Evolutionary conservation across 2,888 invertebrate genomes (phyloP).

Genomic region (Trileptium ribeirensis): DNA sequence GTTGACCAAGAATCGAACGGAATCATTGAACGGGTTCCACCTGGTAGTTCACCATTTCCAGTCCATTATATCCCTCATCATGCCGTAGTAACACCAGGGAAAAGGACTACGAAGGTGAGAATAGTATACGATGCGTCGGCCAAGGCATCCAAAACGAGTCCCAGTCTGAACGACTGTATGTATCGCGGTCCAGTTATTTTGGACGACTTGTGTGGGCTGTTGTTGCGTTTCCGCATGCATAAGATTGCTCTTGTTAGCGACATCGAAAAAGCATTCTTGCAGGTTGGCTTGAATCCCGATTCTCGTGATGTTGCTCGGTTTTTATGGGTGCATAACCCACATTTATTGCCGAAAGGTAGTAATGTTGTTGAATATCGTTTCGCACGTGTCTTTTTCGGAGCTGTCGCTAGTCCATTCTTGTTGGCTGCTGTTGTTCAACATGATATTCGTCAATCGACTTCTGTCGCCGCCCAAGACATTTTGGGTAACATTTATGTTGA

Average conservation of each 20-base stretch:
- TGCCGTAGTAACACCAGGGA: constrained; percentile 28
- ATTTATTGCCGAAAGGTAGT: neutral
- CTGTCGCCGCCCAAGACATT: neutral
- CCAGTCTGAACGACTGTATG: constrained; percentile 30
- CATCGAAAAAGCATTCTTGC: constrained; percentile 10
- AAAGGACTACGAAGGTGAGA: constrained; percentile 35
- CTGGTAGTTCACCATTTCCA: neutral
- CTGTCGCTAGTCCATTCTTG: constrained; percentile 26
- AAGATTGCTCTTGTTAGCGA: constrained; percentile 23
- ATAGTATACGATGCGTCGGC: constrained; percentile 34
- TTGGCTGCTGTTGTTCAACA: neutral
- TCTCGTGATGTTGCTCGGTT: constrained; percentile 29
- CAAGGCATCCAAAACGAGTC: neutral
- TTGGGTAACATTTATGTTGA: constrained; percentile 32
- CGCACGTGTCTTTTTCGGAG: constrained; percentile 29
- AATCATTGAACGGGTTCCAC: constrained; percentile 24
- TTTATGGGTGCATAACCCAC: constrained; percentile 28
- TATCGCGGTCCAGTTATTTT: constrained; percentile 29
- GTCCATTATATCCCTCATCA: constrained; percentile 35
- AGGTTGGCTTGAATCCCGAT: constrained; percentile 13
- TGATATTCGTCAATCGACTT: neutral
- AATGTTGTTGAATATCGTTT: constrained; percentile 30
- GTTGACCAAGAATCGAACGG: constrained; percentile 17
- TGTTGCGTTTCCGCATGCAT: constrained; percentile 20
- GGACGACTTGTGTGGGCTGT: constrained; percentile 24